phyloP scores from a whole-genome alignment of 1,140 invertebrate genomes.

The Drosophila varians region DNA sequence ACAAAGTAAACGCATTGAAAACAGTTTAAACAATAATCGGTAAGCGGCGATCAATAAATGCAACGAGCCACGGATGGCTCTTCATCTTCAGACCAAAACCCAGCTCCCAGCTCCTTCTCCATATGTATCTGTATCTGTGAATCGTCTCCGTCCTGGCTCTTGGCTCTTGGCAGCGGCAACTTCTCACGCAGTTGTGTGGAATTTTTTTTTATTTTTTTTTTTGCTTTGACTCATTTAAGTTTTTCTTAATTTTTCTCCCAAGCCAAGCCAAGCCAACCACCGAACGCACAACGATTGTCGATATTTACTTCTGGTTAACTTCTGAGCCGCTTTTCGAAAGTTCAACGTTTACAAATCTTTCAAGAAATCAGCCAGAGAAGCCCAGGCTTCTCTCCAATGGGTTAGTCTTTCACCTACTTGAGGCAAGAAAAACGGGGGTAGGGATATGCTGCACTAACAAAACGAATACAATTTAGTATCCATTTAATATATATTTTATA shows the following conservation, averaged over 20 bases:
- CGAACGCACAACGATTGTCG: conserved; percentile 57
- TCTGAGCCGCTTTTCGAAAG: conserved; percentile 68
- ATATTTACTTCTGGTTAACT: conserved; percentile 74
- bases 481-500: too few relatives aligned
- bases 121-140: conserved; percentile 1
- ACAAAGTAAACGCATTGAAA: conserved; percentile 80
- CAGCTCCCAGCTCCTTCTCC: conserved; percentile 5
- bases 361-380: conserved; percentile 61
- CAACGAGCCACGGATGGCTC: conserved; percentile 34
- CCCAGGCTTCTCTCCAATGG: conserved; percentile 14
- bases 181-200: conserved; percentile 79
- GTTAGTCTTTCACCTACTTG: conserved; percentile 71
- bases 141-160: background rate
- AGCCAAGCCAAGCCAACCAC: conserved; percentile 3
- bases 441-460: background rate
- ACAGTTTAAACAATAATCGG: conserved; percentile 82
- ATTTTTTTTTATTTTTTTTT: too few relatives aligned
- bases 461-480: too few relatives aligned
- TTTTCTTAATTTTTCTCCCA: conserved; percentile 71
- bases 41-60: conserved; percentile 77
- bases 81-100: conserved; percentile 3
- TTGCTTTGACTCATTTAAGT: conserved; percentile 74
- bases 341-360: conserved; percentile 78
- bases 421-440: conserved; percentile 5
- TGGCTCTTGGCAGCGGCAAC: conserved; percentile 46